Percentiles rank a stretch among this genome's conserved stretches.
phyloP scores from a whole-genome alignment of 2,888 invertebrate genomes.

The Ichneumoninae sp. region DNA sequence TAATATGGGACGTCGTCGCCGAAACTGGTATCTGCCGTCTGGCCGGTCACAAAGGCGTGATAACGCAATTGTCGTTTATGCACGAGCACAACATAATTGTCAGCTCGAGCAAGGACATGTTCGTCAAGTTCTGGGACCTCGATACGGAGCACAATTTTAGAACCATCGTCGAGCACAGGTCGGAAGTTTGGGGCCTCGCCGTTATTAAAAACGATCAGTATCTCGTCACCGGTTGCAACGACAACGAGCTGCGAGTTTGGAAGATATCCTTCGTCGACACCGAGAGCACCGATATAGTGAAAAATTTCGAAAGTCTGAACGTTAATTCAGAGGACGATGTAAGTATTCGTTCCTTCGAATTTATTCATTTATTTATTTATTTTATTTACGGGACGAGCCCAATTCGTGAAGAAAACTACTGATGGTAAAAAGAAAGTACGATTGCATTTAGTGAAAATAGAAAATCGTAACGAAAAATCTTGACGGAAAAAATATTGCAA shows the following conservation, averaged over 20 bases:
- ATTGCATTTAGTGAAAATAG: too few species aligned
- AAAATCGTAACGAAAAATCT: too few species aligned
- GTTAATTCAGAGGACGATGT: conserved; percentile 85
- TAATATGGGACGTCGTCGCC: conserved; percentile 97
- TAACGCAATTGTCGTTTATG: conserved; percentile 93
- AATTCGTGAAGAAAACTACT: too few species aligned
- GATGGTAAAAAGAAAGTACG: too few species aligned
- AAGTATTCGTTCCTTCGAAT: conserved; percentile 74
- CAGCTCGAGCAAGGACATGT: conserved; percentile 96
- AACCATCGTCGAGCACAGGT: conserved; percentile 94
- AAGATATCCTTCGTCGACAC: conserved; percentile 87
- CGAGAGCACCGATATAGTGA: conserved; percentile 80
- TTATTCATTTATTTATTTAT: not conserved
- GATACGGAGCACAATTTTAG: conserved; percentile 98
- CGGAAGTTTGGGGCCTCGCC: conserved; percentile 95
- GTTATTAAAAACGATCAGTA: conserved; percentile 92
- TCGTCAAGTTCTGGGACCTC: conserved; percentile 98
- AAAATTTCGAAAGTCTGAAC: conserved; percentile 86
- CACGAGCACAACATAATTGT: conserved; percentile 89
- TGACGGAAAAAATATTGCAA: too few species aligned
- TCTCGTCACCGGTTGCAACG: conserved; percentile 94
- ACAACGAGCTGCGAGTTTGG: conserved; percentile 94
- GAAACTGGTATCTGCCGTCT: conserved; percentile 95
- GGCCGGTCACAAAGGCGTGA: conserved; percentile 95
- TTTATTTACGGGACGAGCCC: too few species aligned